Evolutionary conservation across 2,113 vertebrate species (phyloP).

Genomic region (Gracilinanus agilis): DNA sequence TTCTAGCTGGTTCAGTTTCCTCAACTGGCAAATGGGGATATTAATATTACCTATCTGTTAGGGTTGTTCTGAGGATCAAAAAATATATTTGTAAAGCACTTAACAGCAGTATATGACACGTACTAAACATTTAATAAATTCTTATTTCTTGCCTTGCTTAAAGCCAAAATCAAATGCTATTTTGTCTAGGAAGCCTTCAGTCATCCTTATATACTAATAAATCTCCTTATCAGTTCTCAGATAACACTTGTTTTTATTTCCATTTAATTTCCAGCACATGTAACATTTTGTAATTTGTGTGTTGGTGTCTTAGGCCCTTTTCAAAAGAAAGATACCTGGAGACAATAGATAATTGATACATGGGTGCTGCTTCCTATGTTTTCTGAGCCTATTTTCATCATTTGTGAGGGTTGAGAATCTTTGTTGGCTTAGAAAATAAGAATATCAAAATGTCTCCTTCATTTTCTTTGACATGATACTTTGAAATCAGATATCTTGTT

Average conservation of each 20-base stretch:
- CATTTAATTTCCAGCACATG: neutral
- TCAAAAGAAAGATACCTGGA: neutral
- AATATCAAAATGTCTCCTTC: neutral
- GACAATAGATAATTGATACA: neutral
- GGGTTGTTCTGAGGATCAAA: neutral
- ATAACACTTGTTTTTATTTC: neutral
- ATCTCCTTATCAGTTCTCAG: neutral
- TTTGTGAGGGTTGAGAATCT: constrained; percentile 19
- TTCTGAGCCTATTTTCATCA: neutral
- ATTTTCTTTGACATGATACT: neutral
- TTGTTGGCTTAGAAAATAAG: neutral
- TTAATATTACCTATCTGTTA: neutral
- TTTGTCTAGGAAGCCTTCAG: neutral
- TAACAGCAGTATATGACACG: neutral
- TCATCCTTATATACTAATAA: neutral
- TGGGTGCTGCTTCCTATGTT: neutral
- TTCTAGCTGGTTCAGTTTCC: neutral
- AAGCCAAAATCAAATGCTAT: neutral
- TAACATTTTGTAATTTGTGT: neutral
- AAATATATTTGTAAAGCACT: neutral
- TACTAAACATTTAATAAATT: neutral
- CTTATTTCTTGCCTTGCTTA: neutral
- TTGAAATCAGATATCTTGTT: neutral
- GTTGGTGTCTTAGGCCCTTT: neutral
- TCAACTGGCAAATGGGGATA: neutral